Evolutionary conservation across 2,888 invertebrate genomes (phyloP), one percentile per base, ranked within the genome.

Genomic region (Metellina segmentata): DNA sequence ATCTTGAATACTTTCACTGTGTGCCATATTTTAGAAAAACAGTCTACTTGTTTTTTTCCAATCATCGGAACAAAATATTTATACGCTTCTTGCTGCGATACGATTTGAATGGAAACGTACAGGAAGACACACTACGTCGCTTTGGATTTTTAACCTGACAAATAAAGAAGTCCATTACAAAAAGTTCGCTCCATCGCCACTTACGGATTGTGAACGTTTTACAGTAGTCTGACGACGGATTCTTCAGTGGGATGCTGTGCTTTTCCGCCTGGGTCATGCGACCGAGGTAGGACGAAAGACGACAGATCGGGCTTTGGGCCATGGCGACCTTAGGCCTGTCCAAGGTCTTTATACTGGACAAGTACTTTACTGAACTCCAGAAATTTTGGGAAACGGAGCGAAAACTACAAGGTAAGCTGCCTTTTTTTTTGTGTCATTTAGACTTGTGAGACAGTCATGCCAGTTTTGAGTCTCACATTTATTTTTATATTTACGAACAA

Each of bases 341-440:
- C 95, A 98, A 98, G 96, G 98, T 98, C 96, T 98, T 98, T 96
- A 98, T 98, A 95, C 97, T 98, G 96, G 98, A 98, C 97, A 98
- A 98, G 96, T 98, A 98, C 96, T 98, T 98, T 96, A 98, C 98
- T 94, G 98, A 98, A 96, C 96, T 98, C 95, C 98, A 98, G 95
- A 98, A 98, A 96, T 98, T 98, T 96, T 98, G 98, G 98, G 98
- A 98, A 96, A 98, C 98, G 93, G 98, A 98, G 96, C 98, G 98
- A 96, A 98, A 98, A 96, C 96, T 98, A 95, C 97, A 98, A 97
- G 98, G 98, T 98, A 97, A 96, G 83, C 94, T 93, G 16, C 49
- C 20, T 34, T 34, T 51, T 48, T 34, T 2, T n/a, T 72, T 72
- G 5, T 7, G n/a, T 8, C 8, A 72, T 72, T 72, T 20, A 1